These are phyloP conservation scores for Drosophila siamana DNA, from an alignment of 2,888 invertebrate species.

Conservation along the genomic window DNA sequence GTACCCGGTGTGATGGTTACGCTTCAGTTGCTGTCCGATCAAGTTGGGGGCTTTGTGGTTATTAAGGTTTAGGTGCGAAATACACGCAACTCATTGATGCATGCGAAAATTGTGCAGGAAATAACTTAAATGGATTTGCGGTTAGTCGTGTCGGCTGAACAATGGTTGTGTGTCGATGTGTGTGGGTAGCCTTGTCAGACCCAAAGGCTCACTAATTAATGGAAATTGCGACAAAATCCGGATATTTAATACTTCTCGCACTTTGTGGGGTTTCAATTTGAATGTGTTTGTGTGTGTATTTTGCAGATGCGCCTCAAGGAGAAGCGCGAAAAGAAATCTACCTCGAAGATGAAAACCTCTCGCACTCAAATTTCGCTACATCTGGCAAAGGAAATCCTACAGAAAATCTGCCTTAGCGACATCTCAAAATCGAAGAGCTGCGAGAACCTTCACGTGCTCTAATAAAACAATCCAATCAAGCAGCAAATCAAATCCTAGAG, in stretches of 20 bases:
- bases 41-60: slow-evolving; percentile 35
- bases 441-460: slow-evolving; percentile 94
- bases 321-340: slow-evolving; percentile 90
- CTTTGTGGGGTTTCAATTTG: slow-evolving; percentile 1
- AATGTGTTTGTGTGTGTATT: background rate
- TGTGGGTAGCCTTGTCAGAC: slow-evolving; percentile 27
- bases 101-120: slow-evolving; percentile 74
- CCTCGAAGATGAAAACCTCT: slow-evolving; percentile 90
- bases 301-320: slow-evolving; percentile 90
- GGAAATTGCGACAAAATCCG: slow-evolving; percentile 52
- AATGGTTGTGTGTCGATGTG: background rate
- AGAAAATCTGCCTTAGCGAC: slow-evolving; percentile 94
- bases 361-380: slow-evolving; percentile 93
- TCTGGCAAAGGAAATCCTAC: slow-evolving; percentile 92
- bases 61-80: slow-evolving; percentile 67
- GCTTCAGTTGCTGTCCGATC: slow-evolving; percentile 18
- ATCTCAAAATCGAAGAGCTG: slow-evolving; percentile 94
- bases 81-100: slow-evolving; percentile 75
- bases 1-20: slow-evolving; percentile 4
- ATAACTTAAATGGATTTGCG: slow-evolving; percentile 71
- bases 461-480: slow-evolving; percentile 61
- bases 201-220: slow-evolving; percentile 69
- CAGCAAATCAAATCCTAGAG: slow-evolving; percentile 26
- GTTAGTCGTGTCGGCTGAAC: slow-evolving; percentile 1
- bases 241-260: slow-evolving; percentile 46